These are phyloP conservation scores for Numenius phaeopus DNA, from an alignment of 2,797 vertebrate species.

Conservation along the genomic window DNA sequence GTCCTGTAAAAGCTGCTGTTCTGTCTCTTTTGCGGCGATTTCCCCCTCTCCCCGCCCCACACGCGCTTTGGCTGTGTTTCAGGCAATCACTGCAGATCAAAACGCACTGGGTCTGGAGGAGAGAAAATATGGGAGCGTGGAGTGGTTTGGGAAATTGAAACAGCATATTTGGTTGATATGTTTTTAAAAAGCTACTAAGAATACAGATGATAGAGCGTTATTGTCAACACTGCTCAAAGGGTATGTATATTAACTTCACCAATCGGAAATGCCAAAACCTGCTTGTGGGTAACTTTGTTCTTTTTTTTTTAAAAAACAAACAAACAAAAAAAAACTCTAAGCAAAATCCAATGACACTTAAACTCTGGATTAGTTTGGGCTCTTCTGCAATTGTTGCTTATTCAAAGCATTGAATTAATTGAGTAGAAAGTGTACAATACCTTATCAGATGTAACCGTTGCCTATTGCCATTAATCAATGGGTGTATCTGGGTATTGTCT, in stretches of 20 bases:
- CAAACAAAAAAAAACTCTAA: not conserved
- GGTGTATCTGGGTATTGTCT: not conserved
- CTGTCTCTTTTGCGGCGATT: not conserved
- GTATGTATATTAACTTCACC: not conserved
- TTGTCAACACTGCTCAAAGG: not conserved
- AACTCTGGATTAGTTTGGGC: not conserved
- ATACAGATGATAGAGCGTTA: not conserved
- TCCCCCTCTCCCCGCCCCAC: not conserved
- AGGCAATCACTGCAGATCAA: not conserved
- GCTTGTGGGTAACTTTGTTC: not conserved
- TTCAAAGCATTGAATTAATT: not conserved
- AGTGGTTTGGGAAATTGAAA: not conserved
- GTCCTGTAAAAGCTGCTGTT: not conserved
- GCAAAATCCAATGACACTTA: not conserved
- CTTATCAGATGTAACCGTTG: not conserved
- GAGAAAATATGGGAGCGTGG: not conserved
- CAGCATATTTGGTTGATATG: not conserved
- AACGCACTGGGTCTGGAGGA: not conserved
- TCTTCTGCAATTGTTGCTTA: not conserved
- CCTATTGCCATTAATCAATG: not conserved
- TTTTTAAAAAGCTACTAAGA: not conserved
- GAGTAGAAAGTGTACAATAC: not conserved
- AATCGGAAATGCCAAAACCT: not conserved
- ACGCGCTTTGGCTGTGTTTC: not conserved
- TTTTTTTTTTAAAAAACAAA: not conserved